Conservation (phyloP, 37 sponge, comb jelly and placozoan species). For the Aphrocallistes beatrix region DNA sequence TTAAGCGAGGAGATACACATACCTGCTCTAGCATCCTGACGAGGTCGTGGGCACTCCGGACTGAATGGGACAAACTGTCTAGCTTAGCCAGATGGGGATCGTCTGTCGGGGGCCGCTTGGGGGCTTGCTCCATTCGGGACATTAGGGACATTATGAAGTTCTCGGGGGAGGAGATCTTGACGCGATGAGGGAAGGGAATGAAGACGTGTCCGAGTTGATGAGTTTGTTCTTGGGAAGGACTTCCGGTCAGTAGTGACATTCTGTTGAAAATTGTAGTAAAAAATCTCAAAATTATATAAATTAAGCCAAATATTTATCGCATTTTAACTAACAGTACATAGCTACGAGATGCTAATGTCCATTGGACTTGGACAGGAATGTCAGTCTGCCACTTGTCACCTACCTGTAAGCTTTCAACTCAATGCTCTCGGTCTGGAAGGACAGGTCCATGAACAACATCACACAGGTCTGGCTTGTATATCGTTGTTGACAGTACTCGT, state of each 20-base stretch:
- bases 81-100: not conserved
- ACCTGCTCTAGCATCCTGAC: not conserved
- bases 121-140: not conserved
- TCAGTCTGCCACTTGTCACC: not conserved
- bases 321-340: not conserved
- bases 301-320: not conserved
- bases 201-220: not conserved
- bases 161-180: not conserved
- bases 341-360: not conserved
- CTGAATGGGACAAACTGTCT: not conserved
- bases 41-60: not conserved
- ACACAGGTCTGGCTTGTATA: not conserved
- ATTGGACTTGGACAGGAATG: not conserved
- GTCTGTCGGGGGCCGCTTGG: not conserved
- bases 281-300: too few relatives aligned
- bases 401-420: conserved; percentile 12
- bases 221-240: not conserved
- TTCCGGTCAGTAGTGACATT: not conserved
- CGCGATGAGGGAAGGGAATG: not conserved
- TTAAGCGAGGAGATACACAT: too few relatives aligned
- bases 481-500: not conserved
- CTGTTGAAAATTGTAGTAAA: not conserved
- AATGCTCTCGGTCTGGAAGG: not conserved
- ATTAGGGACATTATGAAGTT: not conserved
- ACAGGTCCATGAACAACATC: not conserved